Evolutionary conservation across 2,888 invertebrate genomes (phyloP), one percentile per base, ranked within the genome.

Genomic region (Drosophila emarginata): DNA sequence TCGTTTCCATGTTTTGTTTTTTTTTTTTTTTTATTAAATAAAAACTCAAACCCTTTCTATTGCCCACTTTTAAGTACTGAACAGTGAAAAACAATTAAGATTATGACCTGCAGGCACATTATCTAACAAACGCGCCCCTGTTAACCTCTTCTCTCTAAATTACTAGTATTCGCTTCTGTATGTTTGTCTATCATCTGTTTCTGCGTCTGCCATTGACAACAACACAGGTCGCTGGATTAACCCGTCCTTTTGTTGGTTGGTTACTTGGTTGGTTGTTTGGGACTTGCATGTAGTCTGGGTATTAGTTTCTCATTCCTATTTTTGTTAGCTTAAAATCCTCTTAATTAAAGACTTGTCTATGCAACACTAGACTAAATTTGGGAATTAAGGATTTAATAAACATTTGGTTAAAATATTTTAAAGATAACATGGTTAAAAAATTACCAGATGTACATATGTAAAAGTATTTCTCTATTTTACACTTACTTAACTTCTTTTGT

Each of bases 21-120:
- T 28, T 45, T 45, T 4, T 45, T 4, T 11, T 5, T 40, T 52
- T 51, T n/a, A n/a, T n/a, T n/a, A n/a, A n/a, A 56, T 53, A 64
- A 61, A 40, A 53, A 50, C 59, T 60, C 64, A 58, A 59, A 28
- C 63, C 63, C 72, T 78, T 64, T 79, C 76, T 78, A 83, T 87
- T 62, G 73, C 76, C 54, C 61, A 59, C 51, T 52, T 67, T 60
- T 68, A 69, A 76, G 61, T 68, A 71, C 76, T 76, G 70, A 75
- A 77, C 63, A 71, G 63, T 78, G 21, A 72, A 84, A 83, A 84
- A 84, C 83, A 84, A 84, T 84, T 84, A 84, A 84, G 75, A 84
- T 86, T 78, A 86, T 83, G 76, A 88, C 87, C 83, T 86, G 80
- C 83, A 84, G 83, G 83, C 87, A 86, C 76, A 86, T 88, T 86